Percentiles rank a stretch among this genome's conserved stretches.
These are phyloP conservation scores for Agrochola litura DNA, from an alignment of 2,888 invertebrate species.

Conservation along the genomic window DNA sequence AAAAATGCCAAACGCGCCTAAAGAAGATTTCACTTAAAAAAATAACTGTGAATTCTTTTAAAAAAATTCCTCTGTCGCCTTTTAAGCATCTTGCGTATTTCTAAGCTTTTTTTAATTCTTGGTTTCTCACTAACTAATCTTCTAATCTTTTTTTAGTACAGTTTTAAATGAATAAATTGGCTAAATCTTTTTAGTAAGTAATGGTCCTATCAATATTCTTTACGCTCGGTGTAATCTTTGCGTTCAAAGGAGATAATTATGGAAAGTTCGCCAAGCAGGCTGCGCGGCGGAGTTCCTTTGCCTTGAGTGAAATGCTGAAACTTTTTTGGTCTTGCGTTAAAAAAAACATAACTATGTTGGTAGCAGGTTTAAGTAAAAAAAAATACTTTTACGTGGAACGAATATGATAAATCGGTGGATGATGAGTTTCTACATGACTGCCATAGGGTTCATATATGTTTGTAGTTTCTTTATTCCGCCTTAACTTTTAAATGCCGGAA, in stretches of 20 bases:
- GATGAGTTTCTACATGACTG: neutral
- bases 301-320: conserved; percentile 11
- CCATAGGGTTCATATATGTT: no score
- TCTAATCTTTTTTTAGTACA: neutral
- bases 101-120: neutral
- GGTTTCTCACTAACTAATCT: no score
- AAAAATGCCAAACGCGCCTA: no score
- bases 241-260: conserved; percentile 61
- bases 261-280: conserved; percentile 36
- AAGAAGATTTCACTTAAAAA: no score
- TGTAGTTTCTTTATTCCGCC: no score
- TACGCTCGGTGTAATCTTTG: conserved; percentile 43
- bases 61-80: neutral
- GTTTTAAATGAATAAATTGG: conserved; percentile 37
- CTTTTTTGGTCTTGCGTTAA: conserved; percentile 1
- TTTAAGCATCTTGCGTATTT: neutral
- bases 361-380: neutral
- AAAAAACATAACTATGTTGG: neutral
- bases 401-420: neutral
- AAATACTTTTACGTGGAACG: neutral
- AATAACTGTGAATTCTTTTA: neutral
- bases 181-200: conserved; percentile 34
- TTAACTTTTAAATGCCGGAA: no score
- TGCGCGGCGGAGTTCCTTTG: conserved; percentile 23
- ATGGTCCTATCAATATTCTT: conserved; percentile 61